Conservation (phyloP, 2,888 invertebrate species). For the Ligdia adustata region DNA sequence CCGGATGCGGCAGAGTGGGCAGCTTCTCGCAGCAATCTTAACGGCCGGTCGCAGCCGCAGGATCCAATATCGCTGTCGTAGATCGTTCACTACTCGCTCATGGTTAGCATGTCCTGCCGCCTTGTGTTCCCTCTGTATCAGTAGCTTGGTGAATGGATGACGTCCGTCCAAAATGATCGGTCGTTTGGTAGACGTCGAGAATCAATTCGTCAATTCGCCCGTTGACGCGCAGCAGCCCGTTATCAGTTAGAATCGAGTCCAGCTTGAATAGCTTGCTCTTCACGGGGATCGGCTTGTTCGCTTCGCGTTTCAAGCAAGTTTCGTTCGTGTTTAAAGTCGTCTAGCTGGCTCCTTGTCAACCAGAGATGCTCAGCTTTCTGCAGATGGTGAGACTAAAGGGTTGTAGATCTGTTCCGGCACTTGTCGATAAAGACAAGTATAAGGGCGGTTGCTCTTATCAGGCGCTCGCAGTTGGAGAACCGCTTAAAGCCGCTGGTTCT, state of each 20-base stretch:
- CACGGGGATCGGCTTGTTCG: background rate
- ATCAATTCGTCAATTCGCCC: background rate
- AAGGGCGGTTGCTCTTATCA: background rate
- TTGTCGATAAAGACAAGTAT: background rate
- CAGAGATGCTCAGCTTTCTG: too few relatives aligned
- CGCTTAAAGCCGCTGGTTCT: too few relatives aligned
- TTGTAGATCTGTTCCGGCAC: too few relatives aligned
- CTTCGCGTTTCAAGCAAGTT: background rate
- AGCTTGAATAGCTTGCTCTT: conserved; percentile 8
- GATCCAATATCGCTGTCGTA: conserved; percentile 37
- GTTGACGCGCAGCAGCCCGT: conserved; percentile 6
- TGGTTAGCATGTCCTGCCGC: background rate
- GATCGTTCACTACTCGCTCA: conserved; percentile 29
- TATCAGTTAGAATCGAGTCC: conserved; percentile 16
- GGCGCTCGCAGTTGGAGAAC: too few relatives aligned
- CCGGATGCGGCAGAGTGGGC: conserved; percentile 24
- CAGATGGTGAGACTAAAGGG: too few relatives aligned
- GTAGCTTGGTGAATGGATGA: conserved; percentile 10
- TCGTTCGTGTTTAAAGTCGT: too few relatives aligned
- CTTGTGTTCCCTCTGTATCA: background rate
- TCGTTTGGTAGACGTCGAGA: background rate
- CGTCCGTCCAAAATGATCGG: conserved; percentile 11
- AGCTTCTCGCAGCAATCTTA: conserved; percentile 11
- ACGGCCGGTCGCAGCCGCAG: conserved; percentile 27
- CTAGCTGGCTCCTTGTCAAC: too few relatives aligned